Percentiles rank a stretch among this genome's conserved stretches.
Evolutionary conservation across 2,888 invertebrate genomes (phyloP).

Genomic region (Ligdia adustata): DNA sequence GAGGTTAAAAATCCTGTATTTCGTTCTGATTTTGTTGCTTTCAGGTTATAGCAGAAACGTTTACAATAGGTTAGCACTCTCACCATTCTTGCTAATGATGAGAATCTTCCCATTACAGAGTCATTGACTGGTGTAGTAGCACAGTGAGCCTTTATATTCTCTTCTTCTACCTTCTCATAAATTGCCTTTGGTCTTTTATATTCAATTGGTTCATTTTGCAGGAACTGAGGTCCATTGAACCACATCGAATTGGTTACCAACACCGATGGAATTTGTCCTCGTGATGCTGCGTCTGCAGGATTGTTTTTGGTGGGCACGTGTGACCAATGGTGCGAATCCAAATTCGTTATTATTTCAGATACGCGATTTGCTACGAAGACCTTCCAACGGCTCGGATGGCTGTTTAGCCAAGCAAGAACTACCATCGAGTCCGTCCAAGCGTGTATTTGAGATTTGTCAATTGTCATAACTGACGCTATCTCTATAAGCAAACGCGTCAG

Average conservation of each 20-base stretch:
- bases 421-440: constrained; percentile 27
- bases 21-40: not conserved
- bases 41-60: not conserved
- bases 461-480: not conserved
- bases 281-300: constrained; percentile 24
- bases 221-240: not conserved
- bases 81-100: not conserved
- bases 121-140: too few species aligned
- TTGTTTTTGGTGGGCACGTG: constrained; percentile 21
- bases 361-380: constrained; percentile 26
- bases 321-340: constrained; percentile 17
- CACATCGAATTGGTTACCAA: not conserved
- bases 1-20: not conserved
- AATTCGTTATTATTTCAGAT: constrained; percentile 19
- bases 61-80: not conserved
- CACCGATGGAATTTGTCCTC: constrained; percentile 4
- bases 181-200: too few species aligned
- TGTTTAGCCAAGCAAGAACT: constrained; percentile 25
- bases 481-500: not conserved
- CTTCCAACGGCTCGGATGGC: constrained; percentile 26
- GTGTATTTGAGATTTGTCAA: constrained; percentile 1
- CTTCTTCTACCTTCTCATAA: too few species aligned
- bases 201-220: not conserved
- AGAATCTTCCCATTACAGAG: too few species aligned
- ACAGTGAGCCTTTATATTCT: too few species aligned